Percentiles rank a stretch among this genome's conserved stretches.
phyloP scores from a whole-genome alignment of 1,140 invertebrate genomes.

The Dreissena rostriformis region DNA sequence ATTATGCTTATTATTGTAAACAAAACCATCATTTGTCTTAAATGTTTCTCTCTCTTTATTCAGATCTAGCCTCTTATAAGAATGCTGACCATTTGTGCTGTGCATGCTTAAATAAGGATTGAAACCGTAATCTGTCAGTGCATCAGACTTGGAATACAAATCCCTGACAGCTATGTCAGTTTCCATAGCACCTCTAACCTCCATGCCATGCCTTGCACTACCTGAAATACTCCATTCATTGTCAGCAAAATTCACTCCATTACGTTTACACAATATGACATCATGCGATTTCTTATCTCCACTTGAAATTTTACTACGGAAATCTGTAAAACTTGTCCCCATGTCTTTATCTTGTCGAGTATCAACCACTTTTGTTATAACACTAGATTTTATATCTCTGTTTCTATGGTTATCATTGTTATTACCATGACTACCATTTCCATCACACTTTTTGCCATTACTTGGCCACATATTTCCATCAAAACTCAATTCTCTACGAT shows the following conservation, averaged over 20 bases:
- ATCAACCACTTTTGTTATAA: not conserved
- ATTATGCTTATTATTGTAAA: not conserved
- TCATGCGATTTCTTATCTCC: constrained; percentile 7
- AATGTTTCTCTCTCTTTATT: not conserved
- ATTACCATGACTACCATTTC: constrained; percentile 17
- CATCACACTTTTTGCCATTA: not conserved
- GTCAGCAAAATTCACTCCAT: constrained; percentile 54
- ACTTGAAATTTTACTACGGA: not conserved
- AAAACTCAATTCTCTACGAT: not conserved
- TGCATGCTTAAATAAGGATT: constrained; percentile 38
- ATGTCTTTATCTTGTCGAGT: not conserved
- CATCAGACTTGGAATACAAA: not conserved
- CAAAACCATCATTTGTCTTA: too few relatives aligned
- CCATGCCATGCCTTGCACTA: not conserved
- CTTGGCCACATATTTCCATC: not conserved
- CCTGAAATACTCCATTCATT: too few relatives aligned
- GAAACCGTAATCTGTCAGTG: constrained; percentile 5
- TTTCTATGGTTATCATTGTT: not conserved
- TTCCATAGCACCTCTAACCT: not conserved
- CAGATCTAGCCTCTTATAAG: not conserved
- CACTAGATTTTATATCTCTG: not conserved
- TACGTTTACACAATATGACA: constrained; percentile 21
- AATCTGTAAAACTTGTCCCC: constrained; percentile 13
- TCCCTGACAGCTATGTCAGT: not conserved
- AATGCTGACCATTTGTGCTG: constrained; percentile 29